These are phyloP conservation scores for Vireo griseus DNA, from an alignment of 2,797 vertebrate species.

Conservation along the genomic window DNA sequence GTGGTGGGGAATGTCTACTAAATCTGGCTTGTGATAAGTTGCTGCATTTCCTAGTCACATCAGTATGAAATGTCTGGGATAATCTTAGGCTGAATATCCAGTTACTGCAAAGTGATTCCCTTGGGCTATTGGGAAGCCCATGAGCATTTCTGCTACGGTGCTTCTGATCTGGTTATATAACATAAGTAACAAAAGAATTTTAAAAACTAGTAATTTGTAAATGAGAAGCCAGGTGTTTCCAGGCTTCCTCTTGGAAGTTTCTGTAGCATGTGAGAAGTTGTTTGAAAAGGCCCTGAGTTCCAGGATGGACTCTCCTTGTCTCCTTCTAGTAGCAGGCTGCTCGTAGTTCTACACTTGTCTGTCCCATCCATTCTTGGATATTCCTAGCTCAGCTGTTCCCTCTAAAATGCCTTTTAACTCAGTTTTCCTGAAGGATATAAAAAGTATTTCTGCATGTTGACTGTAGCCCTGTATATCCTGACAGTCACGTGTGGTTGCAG, in stretches of 20 bases:
- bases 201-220: background rate
- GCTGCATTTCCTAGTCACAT: background rate
- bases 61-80: background rate
- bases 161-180: background rate
- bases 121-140: background rate
- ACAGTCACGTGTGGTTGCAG: background rate
- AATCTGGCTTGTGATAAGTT: constrained; percentile 13
- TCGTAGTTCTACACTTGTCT: background rate
- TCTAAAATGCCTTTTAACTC: background rate
- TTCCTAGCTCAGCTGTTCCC: background rate
- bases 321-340: background rate
- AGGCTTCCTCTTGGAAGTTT: background rate
- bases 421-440: background rate
- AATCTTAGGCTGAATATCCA: constrained; percentile 6
- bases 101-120: background rate
- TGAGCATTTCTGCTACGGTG: background rate
- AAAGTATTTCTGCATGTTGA: background rate
- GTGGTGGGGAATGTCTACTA: constrained; percentile 16
- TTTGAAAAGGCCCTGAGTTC: background rate
- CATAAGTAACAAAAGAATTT: background rate
- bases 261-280: background rate
- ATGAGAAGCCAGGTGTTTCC: background rate
- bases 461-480: background rate
- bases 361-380: background rate
- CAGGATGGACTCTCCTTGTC: background rate